Evolutionary conservation across 1,140 invertebrate species (phyloP), one percentile per base, ranked within the genome.

Genomic region (Megalopta genalis): DNA sequence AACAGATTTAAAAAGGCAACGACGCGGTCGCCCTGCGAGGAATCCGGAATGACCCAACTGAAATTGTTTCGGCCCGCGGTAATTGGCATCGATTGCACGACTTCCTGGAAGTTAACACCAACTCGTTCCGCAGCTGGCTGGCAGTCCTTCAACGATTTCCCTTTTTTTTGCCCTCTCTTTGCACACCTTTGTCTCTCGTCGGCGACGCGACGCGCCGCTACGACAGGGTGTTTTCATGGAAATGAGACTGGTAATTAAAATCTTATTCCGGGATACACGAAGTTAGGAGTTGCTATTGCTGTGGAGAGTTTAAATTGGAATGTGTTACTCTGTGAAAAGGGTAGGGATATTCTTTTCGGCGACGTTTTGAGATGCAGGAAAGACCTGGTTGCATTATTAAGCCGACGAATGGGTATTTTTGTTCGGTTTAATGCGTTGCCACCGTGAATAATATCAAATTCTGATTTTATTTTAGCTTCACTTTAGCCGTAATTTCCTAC

Each of bases 11-110:
- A 59, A 52, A 27, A 57, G 23, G 14, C 37, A 67, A 27, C 18
- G 52, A 57, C 21, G 32, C 42, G 25, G 23, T 10, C 32, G 69
- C 46, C 0, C 37, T 7, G 46, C 67, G 49, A 69, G 49, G 67
- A 69, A 69, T 69, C 49, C 27, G 16, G 37, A 69, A 69, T 27
- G 67, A 69, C 27, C 49, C 32, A 69, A 69, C 67, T 69, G 27
- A 69, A 69, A 69, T 69, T 69, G 67, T 69, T 57, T 69, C 67
- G 67, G 12, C 49, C 21, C 18, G 18, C 21, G 27, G 67, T 69
- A 69, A 69, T 69, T 69, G 67, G 67, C 49, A 69, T 69, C 67
- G 67, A 69, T 69, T 69, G 52, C 67, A 69, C 49, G 49, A 32
- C 67, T 69, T 57, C 67, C 52, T n/a, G 27, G 14, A 46, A 68